These are phyloP conservation scores for Perithous albicinctus DNA, from an alignment of 2,888 invertebrate genomes.

Conservation along the genomic window DNA sequence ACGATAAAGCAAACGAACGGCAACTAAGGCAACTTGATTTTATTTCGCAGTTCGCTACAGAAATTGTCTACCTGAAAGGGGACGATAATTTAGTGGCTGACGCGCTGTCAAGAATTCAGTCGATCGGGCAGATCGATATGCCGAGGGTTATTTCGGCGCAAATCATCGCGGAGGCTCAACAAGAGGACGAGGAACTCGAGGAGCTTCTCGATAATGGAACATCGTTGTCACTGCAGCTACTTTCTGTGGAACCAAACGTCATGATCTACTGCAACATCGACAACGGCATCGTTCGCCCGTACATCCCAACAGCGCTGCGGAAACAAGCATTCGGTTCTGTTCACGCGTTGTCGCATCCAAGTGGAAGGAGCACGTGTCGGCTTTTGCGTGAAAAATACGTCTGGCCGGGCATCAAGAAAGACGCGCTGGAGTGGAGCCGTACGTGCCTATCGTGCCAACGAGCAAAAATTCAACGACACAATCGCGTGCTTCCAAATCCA, in stretches of 20 bases:
- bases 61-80: background rate
- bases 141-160: background rate
- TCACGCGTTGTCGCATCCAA: conserved; percentile 67
- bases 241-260: background rate
- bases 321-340: conserved; percentile 56
- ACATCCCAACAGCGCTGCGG: conserved; percentile 65
- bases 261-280: conserved; percentile 59
- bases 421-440: conserved; percentile 73
- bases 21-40: background rate
- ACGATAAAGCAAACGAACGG: background rate
- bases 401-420: conserved; percentile 73
- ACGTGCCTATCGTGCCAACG: conserved; percentile 76
- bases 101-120: background rate
- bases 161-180: conserved; percentile 1
- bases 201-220: background rate
- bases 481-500: conserved; percentile 14
- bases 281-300: conserved; percentile 59
- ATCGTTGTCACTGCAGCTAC: background rate
- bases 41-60: background rate
- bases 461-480: conserved; percentile 75
- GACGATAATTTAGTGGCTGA: background rate
- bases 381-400: conserved; percentile 70
- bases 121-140: background rate
- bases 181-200: conserved; percentile 8
- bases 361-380: conserved; percentile 60